These are phyloP conservation scores for Vimba vimba DNA, from an alignment of 2,113 vertebrate genomes.

Conservation along the genomic window DNA sequence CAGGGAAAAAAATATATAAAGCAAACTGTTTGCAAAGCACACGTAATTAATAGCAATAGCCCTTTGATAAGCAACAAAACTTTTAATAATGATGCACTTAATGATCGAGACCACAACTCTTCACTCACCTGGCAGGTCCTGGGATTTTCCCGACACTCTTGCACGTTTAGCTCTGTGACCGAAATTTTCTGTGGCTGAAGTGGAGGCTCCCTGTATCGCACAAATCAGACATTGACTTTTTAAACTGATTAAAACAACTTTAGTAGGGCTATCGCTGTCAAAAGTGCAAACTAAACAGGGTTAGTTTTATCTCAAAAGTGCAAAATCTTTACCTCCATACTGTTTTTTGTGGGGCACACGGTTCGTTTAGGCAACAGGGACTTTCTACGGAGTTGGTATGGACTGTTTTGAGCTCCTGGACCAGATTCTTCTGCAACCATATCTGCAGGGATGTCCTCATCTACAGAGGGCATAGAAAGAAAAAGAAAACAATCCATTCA, in stretches of 20 bases:
- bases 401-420: slow-evolving; percentile 99
- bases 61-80: not conserved
- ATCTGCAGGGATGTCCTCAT: slow-evolving; percentile 99
- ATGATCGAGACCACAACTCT: not conserved
- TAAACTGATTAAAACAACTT: not conserved
- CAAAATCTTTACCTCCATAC: slow-evolving; percentile 87
- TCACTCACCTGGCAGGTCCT: slow-evolving; percentile 91
- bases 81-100: not conserved
- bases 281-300: not conserved
- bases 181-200: slow-evolving; percentile 96
- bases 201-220: slow-evolving; percentile 89
- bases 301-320: not conserved
- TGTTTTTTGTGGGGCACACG: slow-evolving; percentile 94
- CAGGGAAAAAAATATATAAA: not conserved
- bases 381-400: slow-evolving; percentile 99
- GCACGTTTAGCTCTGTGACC: slow-evolving; percentile 97
- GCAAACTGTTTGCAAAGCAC: not conserved
- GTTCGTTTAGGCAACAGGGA: slow-evolving; percentile 98
- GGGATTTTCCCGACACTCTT: slow-evolving; percentile 96
- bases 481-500: slow-evolving; percentile 29
- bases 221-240: not conserved
- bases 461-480: slow-evolving; percentile 69
- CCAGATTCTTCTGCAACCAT: slow-evolving; percentile 99
- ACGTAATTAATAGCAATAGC: not conserved
- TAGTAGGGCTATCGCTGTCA: not conserved